These are phyloP conservation scores for Sipha flava DNA, from an alignment of 1,140 invertebrate genomes.

Conservation along the genomic window DNA sequence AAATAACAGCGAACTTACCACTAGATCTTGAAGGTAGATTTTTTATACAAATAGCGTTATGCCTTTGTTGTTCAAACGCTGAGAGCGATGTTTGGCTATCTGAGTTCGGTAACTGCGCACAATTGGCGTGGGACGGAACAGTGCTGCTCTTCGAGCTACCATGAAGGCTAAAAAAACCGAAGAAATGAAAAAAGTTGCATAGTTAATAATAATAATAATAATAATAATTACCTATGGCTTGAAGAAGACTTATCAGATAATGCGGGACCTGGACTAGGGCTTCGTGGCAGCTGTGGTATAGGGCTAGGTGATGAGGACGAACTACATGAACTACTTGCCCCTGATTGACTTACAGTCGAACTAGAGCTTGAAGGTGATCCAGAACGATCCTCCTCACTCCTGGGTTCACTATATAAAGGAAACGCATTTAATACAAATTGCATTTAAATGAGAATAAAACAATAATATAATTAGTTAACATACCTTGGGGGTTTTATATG, in stretches of 20 bases:
- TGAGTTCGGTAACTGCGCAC: background rate
- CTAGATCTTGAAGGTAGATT: constrained; percentile 80
- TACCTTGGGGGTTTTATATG: constrained; percentile 46
- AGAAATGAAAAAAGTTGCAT: background rate
- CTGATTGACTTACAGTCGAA: constrained; percentile 45
- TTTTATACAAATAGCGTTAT: constrained; percentile 82
- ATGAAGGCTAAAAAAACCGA: constrained; percentile 33
- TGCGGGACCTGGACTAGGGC: constrained; percentile 19
- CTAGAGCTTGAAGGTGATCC: constrained; percentile 48
- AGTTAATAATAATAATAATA: background rate
- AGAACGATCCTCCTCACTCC: constrained; percentile 37
- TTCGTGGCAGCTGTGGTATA: background rate
- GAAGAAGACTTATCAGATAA: constrained; percentile 31
- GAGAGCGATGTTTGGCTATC: constrained; percentile 36
- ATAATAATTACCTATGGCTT: background rate
- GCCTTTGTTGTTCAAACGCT: constrained; percentile 59
- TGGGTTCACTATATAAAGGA: constrained; percentile 41
- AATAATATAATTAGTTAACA: background rate
- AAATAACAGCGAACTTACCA: constrained; percentile 44
- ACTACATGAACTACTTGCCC: constrained; percentile 28
- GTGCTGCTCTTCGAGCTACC: constrained; percentile 37
- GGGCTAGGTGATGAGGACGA: constrained; percentile 31
- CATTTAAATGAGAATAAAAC: background rate
- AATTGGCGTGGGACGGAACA: constrained; percentile 45
- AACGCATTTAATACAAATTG: background rate